Evolutionary conservation across 2,888 invertebrate genomes (phyloP).

Genomic region (Drosophila subsilvestris): DNA sequence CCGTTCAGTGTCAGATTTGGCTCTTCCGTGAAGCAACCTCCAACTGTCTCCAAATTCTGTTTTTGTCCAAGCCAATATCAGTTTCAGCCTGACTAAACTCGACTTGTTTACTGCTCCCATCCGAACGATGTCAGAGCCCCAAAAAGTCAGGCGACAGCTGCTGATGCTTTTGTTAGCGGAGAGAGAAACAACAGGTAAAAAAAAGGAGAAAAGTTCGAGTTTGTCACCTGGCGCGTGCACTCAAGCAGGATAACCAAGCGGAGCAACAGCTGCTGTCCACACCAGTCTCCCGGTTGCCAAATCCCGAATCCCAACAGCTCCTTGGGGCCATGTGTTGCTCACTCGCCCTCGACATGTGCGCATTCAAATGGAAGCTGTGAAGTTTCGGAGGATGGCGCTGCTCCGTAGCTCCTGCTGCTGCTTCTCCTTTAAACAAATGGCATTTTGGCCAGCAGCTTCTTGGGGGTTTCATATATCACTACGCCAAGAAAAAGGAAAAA

Average conservation of each 20-base stretch:
- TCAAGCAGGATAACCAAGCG: constrained; percentile 55
- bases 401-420: constrained; percentile 20
- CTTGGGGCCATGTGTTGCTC: constrained; percentile 64
- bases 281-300: constrained; percentile 15
- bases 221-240: constrained; percentile 78
- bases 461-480: constrained; percentile 77
- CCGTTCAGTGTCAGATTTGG: neutral
- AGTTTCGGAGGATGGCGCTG: constrained; percentile 27
- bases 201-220: constrained; percentile 40
- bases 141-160: constrained; percentile 44
- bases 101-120: constrained; percentile 57
- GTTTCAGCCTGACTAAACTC: constrained; percentile 53
- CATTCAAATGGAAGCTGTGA: constrained; percentile 79
- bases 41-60: constrained; percentile 21
- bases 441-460: constrained; percentile 68
- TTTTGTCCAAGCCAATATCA: constrained; percentile 34
- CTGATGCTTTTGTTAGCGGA: constrained; percentile 35
- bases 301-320: constrained; percentile 21
- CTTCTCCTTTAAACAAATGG: constrained; percentile 72
- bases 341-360: constrained; percentile 42
- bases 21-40: neutral
- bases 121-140: constrained; percentile 30
- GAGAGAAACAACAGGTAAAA: constrained; percentile 4
- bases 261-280: constrained; percentile 40
- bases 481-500: constrained; percentile 33